Percentiles rank a stretch among this genome's conserved stretches.
Conservation (phyloP, 2,113 vertebrate species). For the Otus sunia region DNA sequence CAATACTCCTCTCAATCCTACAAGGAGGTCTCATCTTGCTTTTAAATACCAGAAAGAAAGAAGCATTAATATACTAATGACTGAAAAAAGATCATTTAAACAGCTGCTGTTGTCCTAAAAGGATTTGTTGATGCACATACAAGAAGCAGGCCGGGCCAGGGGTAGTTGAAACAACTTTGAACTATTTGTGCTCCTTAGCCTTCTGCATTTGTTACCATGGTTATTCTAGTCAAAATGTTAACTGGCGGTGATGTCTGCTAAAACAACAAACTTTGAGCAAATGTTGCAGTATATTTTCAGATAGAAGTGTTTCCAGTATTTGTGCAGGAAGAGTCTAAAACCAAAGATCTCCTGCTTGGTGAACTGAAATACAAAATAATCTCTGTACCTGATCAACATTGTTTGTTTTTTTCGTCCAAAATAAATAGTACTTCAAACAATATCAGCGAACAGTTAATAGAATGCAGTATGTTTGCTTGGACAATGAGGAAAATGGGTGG, state of each 20-base stretch:
- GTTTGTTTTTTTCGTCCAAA: background rate
- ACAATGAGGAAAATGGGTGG: background rate
- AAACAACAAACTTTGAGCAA: conserved; percentile 36
- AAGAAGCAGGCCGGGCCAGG: background rate
- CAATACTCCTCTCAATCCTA: background rate
- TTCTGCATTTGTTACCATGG: conserved; percentile 6
- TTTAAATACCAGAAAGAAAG: background rate
- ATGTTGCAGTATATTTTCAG: background rate
- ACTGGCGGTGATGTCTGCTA: background rate
- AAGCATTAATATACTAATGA: background rate
- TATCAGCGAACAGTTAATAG: background rate
- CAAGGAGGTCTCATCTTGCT: background rate
- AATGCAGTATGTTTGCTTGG: background rate
- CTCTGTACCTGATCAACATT: background rate
- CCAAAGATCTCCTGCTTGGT: background rate
- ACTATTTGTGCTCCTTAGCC: background rate
- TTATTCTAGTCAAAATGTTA: conserved; percentile 39
- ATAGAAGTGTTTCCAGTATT: background rate
- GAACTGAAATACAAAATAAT: background rate
- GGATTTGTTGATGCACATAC: background rate
- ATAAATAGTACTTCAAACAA: background rate
- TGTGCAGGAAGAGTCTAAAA: background rate
- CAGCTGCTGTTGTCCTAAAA: background rate
- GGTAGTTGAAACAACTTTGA: background rate
- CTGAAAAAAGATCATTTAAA: background rate